Percentiles rank a stretch among this genome's conserved stretches.
Conservation (phyloP, 2,797 vertebrate species). For the Acipenser ruthenus region DNA sequence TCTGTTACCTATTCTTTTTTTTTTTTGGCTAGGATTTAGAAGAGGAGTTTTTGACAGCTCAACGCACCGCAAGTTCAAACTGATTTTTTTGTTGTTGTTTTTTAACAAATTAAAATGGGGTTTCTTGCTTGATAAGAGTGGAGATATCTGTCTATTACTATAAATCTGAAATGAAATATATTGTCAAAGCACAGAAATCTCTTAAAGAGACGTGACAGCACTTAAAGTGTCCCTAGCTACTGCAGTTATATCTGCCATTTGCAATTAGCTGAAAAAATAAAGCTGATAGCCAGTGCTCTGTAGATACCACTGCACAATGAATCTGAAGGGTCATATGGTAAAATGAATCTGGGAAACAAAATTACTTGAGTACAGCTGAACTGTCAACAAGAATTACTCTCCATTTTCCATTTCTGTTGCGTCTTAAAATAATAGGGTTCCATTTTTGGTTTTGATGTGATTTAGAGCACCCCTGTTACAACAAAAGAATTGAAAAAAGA, state of each 20-base stretch:
- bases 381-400: constrained; percentile 57
- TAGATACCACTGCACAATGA: background rate
- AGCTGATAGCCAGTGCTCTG: constrained; percentile 33
- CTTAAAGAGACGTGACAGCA: constrained; percentile 34
- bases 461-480: no score
- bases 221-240: constrained; percentile 21
- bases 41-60: no score
- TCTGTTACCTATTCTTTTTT: no score
- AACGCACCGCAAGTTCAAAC: no score
- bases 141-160: background rate
- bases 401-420: background rate
- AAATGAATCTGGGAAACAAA: constrained; percentile 37
- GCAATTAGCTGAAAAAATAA: constrained; percentile 41
- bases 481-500: no score
- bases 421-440: no score
- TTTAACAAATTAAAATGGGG: no score
- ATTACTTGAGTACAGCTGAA: constrained; percentile 28
- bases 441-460: no score
- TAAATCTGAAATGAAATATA: constrained; percentile 24
- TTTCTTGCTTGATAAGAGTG: no score
- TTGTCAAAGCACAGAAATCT: constrained; percentile 33
- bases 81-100: no score
- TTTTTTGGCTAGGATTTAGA: no score
- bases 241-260: constrained; percentile 36
- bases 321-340: background rate